phyloP scores from a whole-genome alignment of 2,113 vertebrate genomes.

The Oceanites oceanicus region DNA sequence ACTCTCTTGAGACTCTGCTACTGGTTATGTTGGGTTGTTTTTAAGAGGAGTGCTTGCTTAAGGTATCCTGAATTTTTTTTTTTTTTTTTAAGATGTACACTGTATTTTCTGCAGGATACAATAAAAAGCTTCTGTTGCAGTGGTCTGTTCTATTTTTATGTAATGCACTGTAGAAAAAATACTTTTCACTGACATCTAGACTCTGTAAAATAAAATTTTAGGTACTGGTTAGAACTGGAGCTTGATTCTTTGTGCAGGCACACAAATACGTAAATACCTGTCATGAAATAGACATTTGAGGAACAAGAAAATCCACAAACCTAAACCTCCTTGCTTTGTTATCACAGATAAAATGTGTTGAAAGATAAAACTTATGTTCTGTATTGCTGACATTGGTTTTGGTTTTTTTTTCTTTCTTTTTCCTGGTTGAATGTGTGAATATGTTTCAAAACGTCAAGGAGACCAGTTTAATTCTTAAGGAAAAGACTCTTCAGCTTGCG shows the following conservation, averaged over 20 bases:
- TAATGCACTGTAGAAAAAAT: background rate
- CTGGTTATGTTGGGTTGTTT: background rate
- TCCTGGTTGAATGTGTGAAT: background rate
- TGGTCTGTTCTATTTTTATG: background rate
- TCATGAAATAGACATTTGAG: background rate
- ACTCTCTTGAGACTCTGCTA: background rate
- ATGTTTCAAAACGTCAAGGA: background rate
- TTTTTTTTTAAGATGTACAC: background rate
- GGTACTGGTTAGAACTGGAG: background rate
- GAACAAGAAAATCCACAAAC: background rate
- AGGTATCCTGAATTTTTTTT: background rate
- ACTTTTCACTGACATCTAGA: background rate
- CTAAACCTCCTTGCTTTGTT: background rate
- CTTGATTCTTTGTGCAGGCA: background rate
- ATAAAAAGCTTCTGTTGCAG: background rate
- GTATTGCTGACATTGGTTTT: rapidly evolving
- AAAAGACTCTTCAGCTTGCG: background rate
- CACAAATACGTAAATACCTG: background rate
- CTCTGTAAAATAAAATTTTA: background rate
- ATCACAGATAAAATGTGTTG: background rate
- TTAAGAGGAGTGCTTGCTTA: background rate
- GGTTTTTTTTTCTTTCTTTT: background rate
- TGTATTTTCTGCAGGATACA: background rate
- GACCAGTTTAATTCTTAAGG: background rate
- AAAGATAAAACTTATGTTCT: background rate